Percentiles rank a stretch among this genome's conserved stretches.
These are phyloP conservation scores for Chrosomus eos DNA, from an alignment of 2,797 vertebrate genomes.

Conservation along the genomic window DNA sequence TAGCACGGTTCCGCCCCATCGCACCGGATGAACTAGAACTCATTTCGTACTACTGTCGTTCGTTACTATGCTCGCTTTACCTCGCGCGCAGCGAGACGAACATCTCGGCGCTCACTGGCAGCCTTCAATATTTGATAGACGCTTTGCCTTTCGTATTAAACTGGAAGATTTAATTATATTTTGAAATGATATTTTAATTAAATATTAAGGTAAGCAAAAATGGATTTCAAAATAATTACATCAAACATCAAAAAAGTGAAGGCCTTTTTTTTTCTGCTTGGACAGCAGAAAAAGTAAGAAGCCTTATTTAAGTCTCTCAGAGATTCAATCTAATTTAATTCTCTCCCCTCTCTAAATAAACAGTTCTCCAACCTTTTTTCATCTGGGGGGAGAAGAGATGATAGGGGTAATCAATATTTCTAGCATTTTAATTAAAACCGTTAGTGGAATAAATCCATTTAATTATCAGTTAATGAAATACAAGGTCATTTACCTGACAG, in stretches of 20 bases:
- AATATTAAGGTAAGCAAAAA: slow-evolving; percentile 96
- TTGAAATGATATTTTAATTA: slow-evolving; percentile 99
- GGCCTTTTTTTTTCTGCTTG: slow-evolving; percentile 84
- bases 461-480: slow-evolving; percentile 99
- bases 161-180: slow-evolving; percentile 92
- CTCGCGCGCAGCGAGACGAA: not conserved
- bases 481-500: slow-evolving; percentile 98
- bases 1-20: slow-evolving; percentile 56
- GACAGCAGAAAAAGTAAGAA: slow-evolving; percentile 91
- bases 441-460: slow-evolving; percentile 99
- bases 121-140: slow-evolving; percentile 68
- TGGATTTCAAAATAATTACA: slow-evolving; percentile 96
- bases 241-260: slow-evolving; percentile 90
- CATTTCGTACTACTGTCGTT: slow-evolving; percentile 48
- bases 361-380: slow-evolving; percentile 93
- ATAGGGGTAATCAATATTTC: slow-evolving; percentile 99
- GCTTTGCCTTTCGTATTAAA: slow-evolving; percentile 89
- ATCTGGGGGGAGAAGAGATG: slow-evolving; percentile 92
- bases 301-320: slow-evolving; percentile 86
- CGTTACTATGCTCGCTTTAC: slow-evolving; percentile 25
- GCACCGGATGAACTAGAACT: slow-evolving; percentile 49
- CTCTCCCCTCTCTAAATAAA: slow-evolving; percentile 93
- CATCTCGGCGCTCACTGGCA: slow-evolving; percentile 52
- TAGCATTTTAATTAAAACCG: slow-evolving; percentile 99
- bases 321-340: slow-evolving; percentile 96